Base-by-base conservation (phyloP, 2,113 vertebrate genomes). In the Peromyscus californicus region DNA sequence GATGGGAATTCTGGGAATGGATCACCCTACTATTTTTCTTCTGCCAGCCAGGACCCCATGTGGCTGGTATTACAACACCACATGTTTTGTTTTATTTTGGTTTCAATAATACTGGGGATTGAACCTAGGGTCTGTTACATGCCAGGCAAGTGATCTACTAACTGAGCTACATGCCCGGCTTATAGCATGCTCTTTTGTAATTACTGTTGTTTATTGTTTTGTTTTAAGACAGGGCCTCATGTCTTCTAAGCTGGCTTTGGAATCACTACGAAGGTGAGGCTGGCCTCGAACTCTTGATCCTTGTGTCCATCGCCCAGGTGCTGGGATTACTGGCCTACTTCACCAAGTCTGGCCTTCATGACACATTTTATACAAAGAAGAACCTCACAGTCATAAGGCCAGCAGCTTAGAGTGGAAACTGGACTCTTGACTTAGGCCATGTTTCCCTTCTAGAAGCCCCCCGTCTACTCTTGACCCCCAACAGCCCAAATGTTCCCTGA, bases 11-110 rank as follows among this genome's bases (percentile, higher is more conserved):
- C 48, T 54, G 12, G n/a, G 54, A 48, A 51, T 17, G 6, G 57
- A 54, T 1, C 29, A 11, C 26, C 12, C 59, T 26, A 11, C 45
- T 65, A n/a, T 45, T 9, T 31, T 1, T 29, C 57, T n/a, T 29
- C 29, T 1, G 9, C n/a, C 24, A 70, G 45, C 19, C n/a, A n/a
- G 85, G 19, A 5, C 59, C 29, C 13, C 2, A 13, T 2, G 2
- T 5, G 5, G 8, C 26, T 2, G 9, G 65, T 7, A 6, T 9
- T 5, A n/a, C 5, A 4, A 7, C 0, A 24, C 26, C 26, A 42
- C 88, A 42, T 75, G 69, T 19, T 72, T 57, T 88, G 85, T 36
- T 87, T 87, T 88, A 17, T n/a, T 74, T 86, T 86, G 61, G 63
- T 67, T 67, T 67, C 29, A 48, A 22, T 39, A 86, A 86, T 5